Percentiles rank a stretch among this genome's conserved stretches.
These are phyloP conservation scores for Nyctereutes procyonoides DNA, from an alignment of 2,113 vertebrate genomes.

Conservation along the genomic window DNA sequence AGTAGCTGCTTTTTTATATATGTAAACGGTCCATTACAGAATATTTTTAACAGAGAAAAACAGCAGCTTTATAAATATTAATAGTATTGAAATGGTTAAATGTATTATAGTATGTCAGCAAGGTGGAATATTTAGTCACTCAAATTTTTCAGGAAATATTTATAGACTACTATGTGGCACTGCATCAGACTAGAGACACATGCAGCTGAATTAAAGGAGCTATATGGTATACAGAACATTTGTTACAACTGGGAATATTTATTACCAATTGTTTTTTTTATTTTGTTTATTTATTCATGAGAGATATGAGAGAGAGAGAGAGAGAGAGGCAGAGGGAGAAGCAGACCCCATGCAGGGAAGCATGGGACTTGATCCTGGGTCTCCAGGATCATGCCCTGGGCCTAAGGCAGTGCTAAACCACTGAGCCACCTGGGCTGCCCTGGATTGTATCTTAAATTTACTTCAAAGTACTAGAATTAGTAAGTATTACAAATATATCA, in stretches of 20 bases:
- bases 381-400: too few species aligned
- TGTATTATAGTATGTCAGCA: not conserved
- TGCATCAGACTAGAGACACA: not conserved
- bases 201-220: not conserved
- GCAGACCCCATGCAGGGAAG: too few species aligned
- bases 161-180: not conserved
- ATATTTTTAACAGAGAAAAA: conserved; percentile 35
- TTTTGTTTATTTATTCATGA: too few species aligned
- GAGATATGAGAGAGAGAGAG: too few species aligned
- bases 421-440: too few species aligned
- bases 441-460: not conserved
- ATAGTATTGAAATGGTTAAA: not conserved
- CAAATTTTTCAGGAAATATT: not conserved
- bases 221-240: not conserved
- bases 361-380: too few species aligned
- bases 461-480: not conserved
- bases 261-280: not conserved
- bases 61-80: not conserved
- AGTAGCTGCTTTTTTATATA: not conserved
- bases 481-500: not conserved
- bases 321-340: too few species aligned
- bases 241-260: not conserved
- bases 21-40: not conserved
- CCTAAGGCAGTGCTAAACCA: too few species aligned
- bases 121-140: not conserved